Base-by-base conservation (phyloP, 2,797 vertebrate genomes). In the Varecia variegata region DNA sequence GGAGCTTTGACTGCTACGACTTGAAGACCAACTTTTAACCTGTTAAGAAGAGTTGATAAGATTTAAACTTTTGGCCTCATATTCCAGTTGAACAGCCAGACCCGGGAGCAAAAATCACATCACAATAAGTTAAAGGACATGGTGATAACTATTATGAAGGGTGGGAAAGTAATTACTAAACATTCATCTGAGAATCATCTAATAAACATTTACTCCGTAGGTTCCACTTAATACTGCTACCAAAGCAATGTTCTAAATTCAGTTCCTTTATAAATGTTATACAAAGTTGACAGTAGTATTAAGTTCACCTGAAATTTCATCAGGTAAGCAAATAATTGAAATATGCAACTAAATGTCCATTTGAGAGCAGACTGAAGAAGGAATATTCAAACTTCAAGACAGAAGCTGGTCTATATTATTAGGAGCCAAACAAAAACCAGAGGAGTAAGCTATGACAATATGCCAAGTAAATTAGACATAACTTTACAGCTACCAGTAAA, bases 1-100 rank as follows among this genome's bases (percentile, higher is more conserved):
- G 99, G 99, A 23, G 99, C 99, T 98, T 99, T 99, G 35, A 99
- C 99, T 38, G 99, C 99, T 47, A 99, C 99, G 35, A 99, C 99
- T 96, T 99, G 99, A 40, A 99, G 99, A 35, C 99, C 99, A 93
- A 99, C 99, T 97, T 99, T 99, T 21, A 99, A 97, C 94, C 99
- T 99, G 96, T 82, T 97, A 47, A 96, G 10, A 96, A 97, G 35
- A 97, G 15, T 25, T 40, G 45, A 52, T 12, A 43, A 96, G 43
- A 76, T 21, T 88, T 93, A 92, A 70, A 89, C 30, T 60, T 32
- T 21, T 88, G 45, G 38, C 13, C 60, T 50, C 35, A 65, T 3
- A 18, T 12, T 85, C 23, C 54, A 58, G n/a, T 68, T 71, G 7
- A 62, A 88, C 25, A 81, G 30, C 21, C 81, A 3, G 11, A n/a